Percentiles rank a stretch among this genome's conserved stretches.
These are phyloP conservation scores for Nannoperca australis DNA, from an alignment of 2,797 vertebrate genomes.

Conservation along the genomic window DNA sequence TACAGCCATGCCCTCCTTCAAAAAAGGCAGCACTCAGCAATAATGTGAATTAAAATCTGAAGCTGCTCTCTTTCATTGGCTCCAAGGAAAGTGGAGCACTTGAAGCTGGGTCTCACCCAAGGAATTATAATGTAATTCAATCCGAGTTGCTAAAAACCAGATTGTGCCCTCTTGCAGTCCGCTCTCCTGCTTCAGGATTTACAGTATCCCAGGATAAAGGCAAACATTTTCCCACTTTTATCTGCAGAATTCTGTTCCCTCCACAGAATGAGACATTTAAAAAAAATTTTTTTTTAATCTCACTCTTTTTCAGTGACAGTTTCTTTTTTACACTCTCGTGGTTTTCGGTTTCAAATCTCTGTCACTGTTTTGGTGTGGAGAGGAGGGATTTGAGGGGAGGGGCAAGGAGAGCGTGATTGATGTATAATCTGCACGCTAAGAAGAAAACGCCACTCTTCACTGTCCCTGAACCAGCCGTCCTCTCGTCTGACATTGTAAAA, in stretches of 20 bases:
- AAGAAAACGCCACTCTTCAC: no score
- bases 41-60: slow-evolving; percentile 65
- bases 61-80: slow-evolving; percentile 43
- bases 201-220: slow-evolving; percentile 34
- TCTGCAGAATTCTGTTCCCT: slow-evolving; percentile 16
- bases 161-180: slow-evolving; percentile 19
- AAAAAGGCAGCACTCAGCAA: slow-evolving; percentile 69
- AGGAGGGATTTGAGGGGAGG: no score
- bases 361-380: no score
- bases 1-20: slow-evolving; percentile 52
- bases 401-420: no score
- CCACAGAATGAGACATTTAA: slow-evolving; percentile 6
- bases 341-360: no score
- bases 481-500: no score
- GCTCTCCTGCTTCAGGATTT: slow-evolving; percentile 11
- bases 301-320: no score
- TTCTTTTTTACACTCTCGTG: no score
- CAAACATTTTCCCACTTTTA: slow-evolving; percentile 6
- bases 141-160: slow-evolving; percentile 36
- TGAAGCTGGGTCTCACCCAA: slow-evolving; percentile 46
- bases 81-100: slow-evolving; percentile 36
- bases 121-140: slow-evolving; percentile 55
- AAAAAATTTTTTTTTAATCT: no score
- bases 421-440: no score
- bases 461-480: no score